Evolutionary conservation across 2,888 invertebrate species (phyloP), one percentile per base, ranked within the genome.

Genomic region (Ptycholaimellus sp.): DNA sequence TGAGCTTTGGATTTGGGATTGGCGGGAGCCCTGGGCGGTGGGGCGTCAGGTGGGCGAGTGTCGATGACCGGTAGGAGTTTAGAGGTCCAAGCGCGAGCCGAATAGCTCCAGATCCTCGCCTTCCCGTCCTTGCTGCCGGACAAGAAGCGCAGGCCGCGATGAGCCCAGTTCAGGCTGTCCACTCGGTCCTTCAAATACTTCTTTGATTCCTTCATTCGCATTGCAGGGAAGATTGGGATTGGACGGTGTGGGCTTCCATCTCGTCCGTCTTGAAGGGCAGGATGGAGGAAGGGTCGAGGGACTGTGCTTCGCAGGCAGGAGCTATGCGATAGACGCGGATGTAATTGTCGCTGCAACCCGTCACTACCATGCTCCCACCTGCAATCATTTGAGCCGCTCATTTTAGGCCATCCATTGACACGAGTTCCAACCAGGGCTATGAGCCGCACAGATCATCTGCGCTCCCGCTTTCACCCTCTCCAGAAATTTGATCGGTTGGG

Each of bases 121-220:
- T 75, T 76, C 16, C 93, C 93, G 65, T 93, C 93, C 57, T 82
- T 82, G 51, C 81, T 79, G 9, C 90, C 93, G 16, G 82, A 85
- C 40, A 87, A 72, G 61, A 96, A 87, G 43, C 74, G 68, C 37
- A 83, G 67, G 0, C 79, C 78, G 30, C 68, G 66, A 60, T 85
- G 81, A 29, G 83, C 76, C 80, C 93, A 96, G 51, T 81, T 77
- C 36, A 96, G 76, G 38, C 82, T 82, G 65, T 96, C 90, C 3
- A 93, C 87, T 1, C 80, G 73, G 61, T 90, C 90, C 60, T 61
- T 40, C 42, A 33, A 25, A 16, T 17, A 30, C 6, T 30, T 30
- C 6, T 16, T 30, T 17, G 6, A n/a, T 4, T 13, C 16, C 33
- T 18, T 29, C 32, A 35, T 33, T 16, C 17, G 6, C 7, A 5